Conservation (phyloP, 2,113 vertebrate species). For the Perca flavescens region DNA sequence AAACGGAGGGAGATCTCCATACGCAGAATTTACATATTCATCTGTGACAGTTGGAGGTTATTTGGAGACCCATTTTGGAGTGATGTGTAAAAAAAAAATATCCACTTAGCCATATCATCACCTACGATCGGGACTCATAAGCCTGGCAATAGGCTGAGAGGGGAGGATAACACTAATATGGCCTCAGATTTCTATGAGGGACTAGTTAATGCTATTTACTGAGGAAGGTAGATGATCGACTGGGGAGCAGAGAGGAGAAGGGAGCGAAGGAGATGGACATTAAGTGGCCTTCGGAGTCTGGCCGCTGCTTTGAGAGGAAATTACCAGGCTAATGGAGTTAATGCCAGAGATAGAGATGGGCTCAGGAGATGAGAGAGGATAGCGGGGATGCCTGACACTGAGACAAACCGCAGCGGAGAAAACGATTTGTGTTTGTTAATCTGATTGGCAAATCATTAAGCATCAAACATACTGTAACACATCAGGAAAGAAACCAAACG, state of each 20-base stretch:
- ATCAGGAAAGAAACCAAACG: conserved; percentile 46
- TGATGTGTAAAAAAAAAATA: conserved; percentile 80
- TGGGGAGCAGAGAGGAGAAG: conserved; percentile 62
- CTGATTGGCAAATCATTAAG: conserved; percentile 76
- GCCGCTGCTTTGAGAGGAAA: conserved; percentile 78
- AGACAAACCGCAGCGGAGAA: conserved; percentile 63
- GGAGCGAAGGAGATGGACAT: conserved; percentile 74
- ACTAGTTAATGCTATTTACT: conserved; percentile 85
- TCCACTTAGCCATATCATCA: conserved; percentile 86
- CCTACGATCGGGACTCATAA: conserved; percentile 80
- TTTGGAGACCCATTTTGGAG: conserved; percentile 81
- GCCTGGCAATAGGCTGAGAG: conserved; percentile 82
- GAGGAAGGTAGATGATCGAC: conserved; percentile 83
- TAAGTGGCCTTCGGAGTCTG: conserved; percentile 76
- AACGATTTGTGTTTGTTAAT: conserved; percentile 78
- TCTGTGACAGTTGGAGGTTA: conserved; percentile 79
- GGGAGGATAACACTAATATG: conserved; percentile 85
- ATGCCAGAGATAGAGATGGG: conserved; percentile 81
- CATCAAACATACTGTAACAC: conserved; percentile 66
- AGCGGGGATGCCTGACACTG: conserved; percentile 58
- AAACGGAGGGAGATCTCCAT: conserved; percentile 79
- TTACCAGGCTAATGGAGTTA: conserved; percentile 85
- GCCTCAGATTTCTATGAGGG: conserved; percentile 82
- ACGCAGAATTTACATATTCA: conserved; percentile 86
- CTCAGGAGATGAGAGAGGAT: conserved; percentile 68